phyloP scores from a whole-genome alignment of 2,797 vertebrate species.

The Platalea minor region DNA sequence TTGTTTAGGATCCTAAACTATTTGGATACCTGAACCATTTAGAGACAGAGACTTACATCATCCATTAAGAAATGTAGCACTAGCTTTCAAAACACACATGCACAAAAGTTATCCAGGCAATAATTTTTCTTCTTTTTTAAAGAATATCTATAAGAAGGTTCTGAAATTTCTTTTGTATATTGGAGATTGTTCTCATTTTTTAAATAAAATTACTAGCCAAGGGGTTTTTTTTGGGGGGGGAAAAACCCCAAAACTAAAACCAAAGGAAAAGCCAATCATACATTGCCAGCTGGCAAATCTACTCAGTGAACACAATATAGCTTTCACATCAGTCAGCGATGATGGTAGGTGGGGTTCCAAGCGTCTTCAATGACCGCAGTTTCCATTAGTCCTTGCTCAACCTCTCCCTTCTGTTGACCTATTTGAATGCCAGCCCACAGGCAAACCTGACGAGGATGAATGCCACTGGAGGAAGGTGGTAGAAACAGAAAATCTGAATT shows the following conservation, averaged over 20 bases:
- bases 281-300: background rate
- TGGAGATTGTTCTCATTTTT: background rate
- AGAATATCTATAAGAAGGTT: background rate
- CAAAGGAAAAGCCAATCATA: background rate
- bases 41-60: background rate
- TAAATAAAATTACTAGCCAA: background rate
- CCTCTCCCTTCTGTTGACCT: background rate
- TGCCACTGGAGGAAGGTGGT: background rate
- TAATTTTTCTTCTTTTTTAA: background rate
- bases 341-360: background rate
- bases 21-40: background rate
- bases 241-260: too few relatives aligned
- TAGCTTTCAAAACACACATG: background rate
- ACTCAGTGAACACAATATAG: background rate
- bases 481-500: background rate
- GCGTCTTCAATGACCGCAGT: background rate
- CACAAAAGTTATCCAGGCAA: background rate
- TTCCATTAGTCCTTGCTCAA: background rate
- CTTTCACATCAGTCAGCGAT: background rate
- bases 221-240: too few relatives aligned
- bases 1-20: background rate
- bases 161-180: background rate
- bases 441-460: background rate
- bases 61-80: background rate
- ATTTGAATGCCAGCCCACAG: background rate